phyloP scores from a whole-genome alignment of 2,113 vertebrate species.

The Urocitellus parryii region DNA sequence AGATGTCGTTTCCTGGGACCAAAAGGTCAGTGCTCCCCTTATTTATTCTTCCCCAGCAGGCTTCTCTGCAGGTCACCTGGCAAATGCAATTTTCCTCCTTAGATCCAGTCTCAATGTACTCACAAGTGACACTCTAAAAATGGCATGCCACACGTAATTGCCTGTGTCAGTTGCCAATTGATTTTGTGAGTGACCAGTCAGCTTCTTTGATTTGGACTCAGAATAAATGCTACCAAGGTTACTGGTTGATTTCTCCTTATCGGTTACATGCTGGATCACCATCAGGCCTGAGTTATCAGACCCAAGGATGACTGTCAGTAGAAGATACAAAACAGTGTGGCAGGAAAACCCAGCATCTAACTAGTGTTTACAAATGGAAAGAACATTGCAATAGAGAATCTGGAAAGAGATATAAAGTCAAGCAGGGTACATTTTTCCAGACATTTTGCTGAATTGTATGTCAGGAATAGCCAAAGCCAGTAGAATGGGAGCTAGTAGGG shows the following conservation, averaged over 20 bases:
- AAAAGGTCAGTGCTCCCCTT: slow-evolving; percentile 59
- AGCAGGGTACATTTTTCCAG: not conserved
- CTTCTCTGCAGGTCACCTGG: slow-evolving; percentile 71
- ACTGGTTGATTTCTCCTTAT: slow-evolving; percentile 69
- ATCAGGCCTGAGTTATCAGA: slow-evolving; percentile 38
- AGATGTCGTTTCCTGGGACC: slow-evolving; percentile 68
- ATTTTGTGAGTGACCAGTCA: slow-evolving; percentile 74
- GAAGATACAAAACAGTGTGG: not conserved
- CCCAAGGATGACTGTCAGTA: not conserved
- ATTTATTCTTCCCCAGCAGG: slow-evolving; percentile 68
- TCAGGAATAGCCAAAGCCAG: not conserved
- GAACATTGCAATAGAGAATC: not conserved
- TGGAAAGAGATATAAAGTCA: not conserved
- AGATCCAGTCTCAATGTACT: slow-evolving; percentile 61
- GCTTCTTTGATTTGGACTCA: slow-evolving; percentile 64
- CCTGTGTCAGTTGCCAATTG: slow-evolving; percentile 67
- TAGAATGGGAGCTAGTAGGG: not conserved
- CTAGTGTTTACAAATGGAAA: not conserved
- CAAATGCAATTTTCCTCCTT: slow-evolving; percentile 66
- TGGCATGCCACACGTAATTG: slow-evolving; percentile 71
- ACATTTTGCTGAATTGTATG: slow-evolving; percentile 15
- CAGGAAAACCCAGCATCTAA: not conserved
- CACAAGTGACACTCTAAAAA: slow-evolving; percentile 65
- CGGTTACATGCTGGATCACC: slow-evolving; percentile 58
- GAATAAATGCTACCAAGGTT: slow-evolving; percentile 65